Evolutionary conservation across 2,888 invertebrate species (phyloP).

Genomic region (Alviniconcha strummeri): DNA sequence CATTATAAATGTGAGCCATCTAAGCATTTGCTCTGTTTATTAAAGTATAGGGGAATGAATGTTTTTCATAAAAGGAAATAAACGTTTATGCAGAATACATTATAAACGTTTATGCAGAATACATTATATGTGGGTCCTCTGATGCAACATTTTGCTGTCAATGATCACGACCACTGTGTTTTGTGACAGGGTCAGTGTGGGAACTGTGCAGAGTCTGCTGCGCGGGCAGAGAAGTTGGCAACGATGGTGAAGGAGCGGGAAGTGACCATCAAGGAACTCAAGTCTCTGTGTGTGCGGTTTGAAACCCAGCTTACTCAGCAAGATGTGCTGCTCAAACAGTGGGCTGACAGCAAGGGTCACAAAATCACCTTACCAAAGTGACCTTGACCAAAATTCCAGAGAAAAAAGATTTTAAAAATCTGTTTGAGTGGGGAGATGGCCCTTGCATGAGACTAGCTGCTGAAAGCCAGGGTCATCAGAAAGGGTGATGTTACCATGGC

Average conservation of each 20-base stretch:
- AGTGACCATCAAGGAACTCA: conserved; percentile 58
- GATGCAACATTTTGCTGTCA: too few species aligned
- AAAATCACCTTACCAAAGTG: conserved; percentile 33
- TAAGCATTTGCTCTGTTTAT: too few species aligned
- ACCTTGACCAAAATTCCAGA: neutral
- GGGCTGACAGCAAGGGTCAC: conserved; percentile 58
- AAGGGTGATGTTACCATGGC: too few species aligned
- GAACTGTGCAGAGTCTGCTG: conserved; percentile 56
- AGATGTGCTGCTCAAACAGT: conserved; percentile 60
- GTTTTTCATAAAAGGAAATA: too few species aligned
- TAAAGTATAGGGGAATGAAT: too few species aligned
- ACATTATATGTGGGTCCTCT: too few species aligned
- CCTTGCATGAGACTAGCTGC: too few species aligned
- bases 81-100: too few species aligned
- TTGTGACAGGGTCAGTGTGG: conserved; percentile 55
- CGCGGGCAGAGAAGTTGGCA: conserved; percentile 54
- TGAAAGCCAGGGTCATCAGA: too few species aligned
- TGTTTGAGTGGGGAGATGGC: neutral
- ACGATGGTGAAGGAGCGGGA: conserved; percentile 57
- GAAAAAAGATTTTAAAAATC: neutral
- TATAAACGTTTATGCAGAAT: too few species aligned
- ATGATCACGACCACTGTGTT: neutral
- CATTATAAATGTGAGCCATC: too few species aligned
- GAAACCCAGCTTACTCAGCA: conserved; percentile 63
- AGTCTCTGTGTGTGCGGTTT: conserved; percentile 55